These are phyloP conservation scores for Drosophila murphyi DNA, from an alignment of 1,140 invertebrate species.

Conservation along the genomic window DNA sequence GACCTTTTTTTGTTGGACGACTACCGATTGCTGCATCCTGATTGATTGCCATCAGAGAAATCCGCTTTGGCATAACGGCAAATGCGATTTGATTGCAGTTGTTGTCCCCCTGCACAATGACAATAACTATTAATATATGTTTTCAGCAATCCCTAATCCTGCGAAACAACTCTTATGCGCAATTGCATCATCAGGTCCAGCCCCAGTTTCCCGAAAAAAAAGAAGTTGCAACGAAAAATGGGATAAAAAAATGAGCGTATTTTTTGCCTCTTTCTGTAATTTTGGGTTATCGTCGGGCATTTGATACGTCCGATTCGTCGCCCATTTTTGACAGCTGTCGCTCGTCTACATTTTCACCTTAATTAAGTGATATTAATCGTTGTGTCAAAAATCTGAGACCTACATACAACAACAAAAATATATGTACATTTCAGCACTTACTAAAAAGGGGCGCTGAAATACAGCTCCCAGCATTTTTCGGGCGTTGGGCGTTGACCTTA, in stretches of 20 bases:
- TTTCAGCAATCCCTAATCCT: constrained; percentile 72
- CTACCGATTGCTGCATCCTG: constrained; percentile 38
- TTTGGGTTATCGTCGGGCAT: constrained; percentile 52
- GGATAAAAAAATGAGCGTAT: constrained; percentile 41
- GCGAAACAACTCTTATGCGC: constrained; percentile 51
- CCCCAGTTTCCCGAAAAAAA: constrained; percentile 25
- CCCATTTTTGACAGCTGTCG: constrained; percentile 75
- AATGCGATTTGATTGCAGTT: constrained; percentile 75
- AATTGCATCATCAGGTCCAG: constrained; percentile 62
- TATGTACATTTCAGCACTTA: constrained; percentile 19
- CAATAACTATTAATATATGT: constrained; percentile 76
- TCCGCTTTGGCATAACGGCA: constrained; percentile 75
- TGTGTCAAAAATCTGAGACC: constrained; percentile 11
- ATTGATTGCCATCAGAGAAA: constrained; percentile 79
- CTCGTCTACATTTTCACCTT: constrained; percentile 77
- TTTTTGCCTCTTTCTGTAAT: constrained; percentile 44
- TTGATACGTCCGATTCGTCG: constrained; percentile 57
- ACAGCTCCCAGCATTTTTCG: not conserved
- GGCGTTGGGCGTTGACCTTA: constrained; percentile 19
- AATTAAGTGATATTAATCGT: constrained; percentile 84
- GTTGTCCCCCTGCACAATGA: constrained; percentile 45
- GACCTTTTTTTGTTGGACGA: constrained; percentile 46
- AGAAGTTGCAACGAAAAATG: constrained; percentile 21
- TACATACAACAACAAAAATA: not conserved
- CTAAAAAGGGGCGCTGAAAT: constrained; percentile 38